Evolutionary conservation across 2,113 vertebrate genomes (phyloP).

Genomic region (Solea solea): DNA sequence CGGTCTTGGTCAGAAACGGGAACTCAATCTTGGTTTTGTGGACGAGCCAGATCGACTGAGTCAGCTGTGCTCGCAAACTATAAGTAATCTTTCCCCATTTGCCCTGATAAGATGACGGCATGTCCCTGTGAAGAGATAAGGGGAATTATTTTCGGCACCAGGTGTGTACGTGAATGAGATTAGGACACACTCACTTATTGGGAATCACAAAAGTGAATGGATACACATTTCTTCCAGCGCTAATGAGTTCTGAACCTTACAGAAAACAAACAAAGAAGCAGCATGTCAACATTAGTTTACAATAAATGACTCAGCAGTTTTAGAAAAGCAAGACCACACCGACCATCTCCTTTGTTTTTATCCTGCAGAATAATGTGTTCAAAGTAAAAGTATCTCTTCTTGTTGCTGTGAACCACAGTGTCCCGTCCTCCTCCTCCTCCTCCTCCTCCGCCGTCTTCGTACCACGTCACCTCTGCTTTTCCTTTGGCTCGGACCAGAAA

Average conservation of each 20-base stretch:
- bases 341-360: slow-evolving; percentile 77
- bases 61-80: slow-evolving; percentile 66
- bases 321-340: slow-evolving; percentile 28
- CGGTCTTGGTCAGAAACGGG: slow-evolving; percentile 68
- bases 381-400: slow-evolving; percentile 73
- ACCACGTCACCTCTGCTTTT: slow-evolving; percentile 67
- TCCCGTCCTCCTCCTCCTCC: slow-evolving; percentile 15
- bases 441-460: slow-evolving; percentile 13
- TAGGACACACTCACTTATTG: slow-evolving; percentile 47
- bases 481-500: slow-evolving; percentile 71
- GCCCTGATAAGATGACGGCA: slow-evolving; percentile 75
- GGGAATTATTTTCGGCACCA: not conserved
- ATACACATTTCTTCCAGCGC: slow-evolving; percentile 63
- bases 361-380: slow-evolving; percentile 73
- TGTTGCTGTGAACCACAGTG: slow-evolving; percentile 37
- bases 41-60: slow-evolving; percentile 69
- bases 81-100: slow-evolving; percentile 73
- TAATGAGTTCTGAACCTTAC: slow-evolving; percentile 72
- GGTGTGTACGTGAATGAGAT: not conserved
- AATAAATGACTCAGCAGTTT: not conserved
- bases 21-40: slow-evolving; percentile 71
- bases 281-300: not conserved
- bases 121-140: slow-evolving; percentile 61
- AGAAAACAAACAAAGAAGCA: slow-evolving; percentile 1
- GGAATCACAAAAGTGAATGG: slow-evolving; percentile 76